Evolutionary conservation across 1,140 invertebrate genomes (phyloP), one percentile per base, ranked within the genome.

Genomic region (Araneus ventricosus): DNA sequence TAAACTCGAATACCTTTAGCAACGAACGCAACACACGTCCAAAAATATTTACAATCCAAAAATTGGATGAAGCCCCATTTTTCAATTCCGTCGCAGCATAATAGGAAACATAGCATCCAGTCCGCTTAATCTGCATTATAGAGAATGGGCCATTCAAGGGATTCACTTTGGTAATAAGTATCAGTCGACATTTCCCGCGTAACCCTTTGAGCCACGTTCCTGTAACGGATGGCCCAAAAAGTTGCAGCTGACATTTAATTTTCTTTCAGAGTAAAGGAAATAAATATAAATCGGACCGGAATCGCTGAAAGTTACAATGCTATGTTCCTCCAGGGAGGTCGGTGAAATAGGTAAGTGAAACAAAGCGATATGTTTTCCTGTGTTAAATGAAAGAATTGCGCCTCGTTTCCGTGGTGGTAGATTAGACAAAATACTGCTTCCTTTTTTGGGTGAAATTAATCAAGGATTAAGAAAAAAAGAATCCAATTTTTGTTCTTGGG

Each of bases 281-380:
- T 90, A 90, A 90, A 90, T 90, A 90, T 90, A 90, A 80, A 90
- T 80, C 88, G 88, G 52, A 90, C 39, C 75, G 70, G 45, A 90
- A 90, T 90, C 39, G 70, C 88, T 80, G 88, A 59, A 90, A 90
- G 88, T 80, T 90, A 80, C 24, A 30, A 27, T 37, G 85, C 17
- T 41, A 84, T 84, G 80, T 84, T 45, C 27, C 80, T 84, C 80
- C 41, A 3, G 85, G 30, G 85, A 87, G n/a, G 8, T 5, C 20
- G 30, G 30, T 37, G 41, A 27, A 20, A 30, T 34, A 63, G 45
- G 52, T 87, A 87, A 63, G 85, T 87, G 59, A 87, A 87, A 63
- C 30, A n/a, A 63, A 52, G 37, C 30, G 80, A n/a, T 82, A n/a
- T 82, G 67, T 75, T 75, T 75, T n/a, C 30, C n/a, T 45, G 80